A percentile compares a stretch with the other conserved stretches of the same genome.
These are phyloP conservation scores for Lacanobia wlatinum DNA, from an alignment of 2,888 invertebrate genomes.

Conservation along the genomic window DNA sequence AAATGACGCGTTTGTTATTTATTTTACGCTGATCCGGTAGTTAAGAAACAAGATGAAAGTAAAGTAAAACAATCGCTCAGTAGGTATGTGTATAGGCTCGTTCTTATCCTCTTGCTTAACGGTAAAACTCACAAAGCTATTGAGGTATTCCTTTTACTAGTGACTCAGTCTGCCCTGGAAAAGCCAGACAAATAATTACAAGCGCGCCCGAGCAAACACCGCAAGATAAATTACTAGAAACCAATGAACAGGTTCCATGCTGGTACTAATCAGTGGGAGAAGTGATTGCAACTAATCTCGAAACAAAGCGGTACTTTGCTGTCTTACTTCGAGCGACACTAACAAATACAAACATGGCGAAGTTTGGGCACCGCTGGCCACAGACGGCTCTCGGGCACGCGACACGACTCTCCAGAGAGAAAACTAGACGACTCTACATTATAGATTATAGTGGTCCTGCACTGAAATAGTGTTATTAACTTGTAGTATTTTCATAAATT, in stretches of 20 bases:
- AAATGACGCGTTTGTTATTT: slow-evolving; percentile 22
- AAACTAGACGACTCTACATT: slow-evolving; percentile 38
- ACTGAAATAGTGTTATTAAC: slow-evolving; percentile 56
- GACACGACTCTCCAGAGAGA: slow-evolving; percentile 70
- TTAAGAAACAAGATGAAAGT: neutral
- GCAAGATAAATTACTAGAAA: slow-evolving; percentile 47
- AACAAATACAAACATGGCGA: slow-evolving; percentile 51
- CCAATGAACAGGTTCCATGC: slow-evolving; percentile 41
- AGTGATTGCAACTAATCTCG: slow-evolving; percentile 56
- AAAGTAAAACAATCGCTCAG: slow-evolving; percentile 9
- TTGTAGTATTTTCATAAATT: slow-evolving; percentile 54
- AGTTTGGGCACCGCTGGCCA: slow-evolving; percentile 74
- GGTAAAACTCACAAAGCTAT: neutral
- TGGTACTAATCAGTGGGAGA: slow-evolving; percentile 43
- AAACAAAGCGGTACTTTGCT: slow-evolving; percentile 54
- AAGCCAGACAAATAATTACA: slow-evolving; percentile 31
- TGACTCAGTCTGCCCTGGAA: slow-evolving; percentile 24
- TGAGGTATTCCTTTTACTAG: slow-evolving; percentile 11
- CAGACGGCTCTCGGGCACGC: slow-evolving; percentile 64
- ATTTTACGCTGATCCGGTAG: slow-evolving; percentile 15
- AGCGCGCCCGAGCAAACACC: slow-evolving; percentile 7
- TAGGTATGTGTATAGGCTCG: neutral
- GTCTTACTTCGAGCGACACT: slow-evolving; percentile 14
- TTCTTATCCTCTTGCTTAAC: neutral
- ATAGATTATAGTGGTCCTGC: slow-evolving; percentile 46